These are phyloP conservation scores for Toxonevra muliebris DNA, from an alignment of 2,888 invertebrate genomes.

Conservation along the genomic window DNA sequence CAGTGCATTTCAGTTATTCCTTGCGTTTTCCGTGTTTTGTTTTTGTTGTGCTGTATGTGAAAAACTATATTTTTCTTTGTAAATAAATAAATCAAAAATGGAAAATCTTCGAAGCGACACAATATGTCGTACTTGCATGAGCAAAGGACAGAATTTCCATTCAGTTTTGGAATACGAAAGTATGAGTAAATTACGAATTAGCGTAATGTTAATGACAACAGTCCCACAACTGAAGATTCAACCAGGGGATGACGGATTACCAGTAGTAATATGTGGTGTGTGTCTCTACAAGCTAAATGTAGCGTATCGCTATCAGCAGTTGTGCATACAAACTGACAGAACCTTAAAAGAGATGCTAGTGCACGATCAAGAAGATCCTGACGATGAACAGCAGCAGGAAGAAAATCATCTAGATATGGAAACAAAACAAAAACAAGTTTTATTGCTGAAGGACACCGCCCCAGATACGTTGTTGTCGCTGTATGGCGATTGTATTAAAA, in stretches of 20 bases:
- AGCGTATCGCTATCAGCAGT: conserved; percentile 66
- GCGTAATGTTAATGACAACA: conserved; percentile 10
- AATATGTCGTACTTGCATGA: conserved; percentile 35
- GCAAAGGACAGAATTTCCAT: conserved; percentile 17
- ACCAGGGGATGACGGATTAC: conserved; percentile 65
- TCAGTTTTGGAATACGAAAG: conserved; percentile 34
- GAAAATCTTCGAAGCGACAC: not conserved
- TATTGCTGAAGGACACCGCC: too few relatives aligned
- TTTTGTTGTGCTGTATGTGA: too few relatives aligned
- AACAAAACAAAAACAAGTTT: too few relatives aligned
- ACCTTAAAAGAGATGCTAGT: conserved; percentile 49
- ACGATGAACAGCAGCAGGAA: too few relatives aligned
- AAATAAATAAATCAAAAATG: too few relatives aligned
- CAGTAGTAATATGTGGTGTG: conserved; percentile 69
- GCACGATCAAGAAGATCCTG: not conserved
- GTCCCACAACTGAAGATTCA: conserved; percentile 16
- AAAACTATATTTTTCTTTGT: too few relatives aligned
- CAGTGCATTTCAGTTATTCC: too few relatives aligned
- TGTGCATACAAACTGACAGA: conserved; percentile 66
- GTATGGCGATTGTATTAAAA: too few relatives aligned
- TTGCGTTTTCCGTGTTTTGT: too few relatives aligned
- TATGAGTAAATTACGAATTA: conserved; percentile 19
- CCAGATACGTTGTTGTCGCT: too few relatives aligned
- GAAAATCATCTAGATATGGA: too few relatives aligned
- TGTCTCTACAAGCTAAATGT: conserved; percentile 68